Percentiles rank a stretch among this genome's conserved stretches.
Conservation (phyloP, 1,140 invertebrate species). For the Trachelipus rathkii region DNA sequence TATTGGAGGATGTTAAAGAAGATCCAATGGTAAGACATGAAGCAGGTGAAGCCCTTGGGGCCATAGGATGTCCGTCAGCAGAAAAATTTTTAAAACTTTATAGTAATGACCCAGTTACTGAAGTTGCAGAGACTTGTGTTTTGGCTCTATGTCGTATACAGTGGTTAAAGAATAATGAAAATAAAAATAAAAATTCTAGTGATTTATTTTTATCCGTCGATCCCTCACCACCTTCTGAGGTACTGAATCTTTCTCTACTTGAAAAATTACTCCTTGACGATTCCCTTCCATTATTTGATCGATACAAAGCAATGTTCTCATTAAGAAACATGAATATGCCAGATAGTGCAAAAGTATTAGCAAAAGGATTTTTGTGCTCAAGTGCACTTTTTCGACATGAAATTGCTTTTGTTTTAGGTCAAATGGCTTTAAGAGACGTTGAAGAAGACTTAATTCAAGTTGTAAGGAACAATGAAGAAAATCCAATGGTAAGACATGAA, state of each 20-base stretch:
- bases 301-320: conserved; percentile 96
- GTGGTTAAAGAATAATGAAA: conserved; percentile 59
- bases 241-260: conserved; percentile 60
- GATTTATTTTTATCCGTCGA: conserved; percentile 84
- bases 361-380: conserved; percentile 60
- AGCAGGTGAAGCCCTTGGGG: conserved; percentile 95
- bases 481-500: conserved; percentile 93
- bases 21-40: conserved; percentile 97
- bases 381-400: conserved; percentile 95
- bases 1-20: conserved; percentile 73
- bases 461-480: conserved; percentile 71
- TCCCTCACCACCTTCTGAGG: conserved; percentile 75
- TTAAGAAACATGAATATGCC: conserved; percentile 77
- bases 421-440: conserved; percentile 78
- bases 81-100: conserved; percentile 70
- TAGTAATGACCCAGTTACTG: conserved; percentile 66
- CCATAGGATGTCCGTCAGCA: conserved; percentile 73
- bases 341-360: conserved; percentile 72
- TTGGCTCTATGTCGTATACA: conserved; percentile 79
- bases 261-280: conserved; percentile 69
- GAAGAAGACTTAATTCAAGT: conserved; percentile 68
- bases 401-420: conserved; percentile 95
- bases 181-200: conserved; percentile 28
- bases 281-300: conserved; percentile 71
- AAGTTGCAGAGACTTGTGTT: conserved; percentile 87